These are phyloP conservation scores for Bufo gargarizans DNA, from an alignment of 2,113 vertebrate genomes.

Conservation along the genomic window DNA sequence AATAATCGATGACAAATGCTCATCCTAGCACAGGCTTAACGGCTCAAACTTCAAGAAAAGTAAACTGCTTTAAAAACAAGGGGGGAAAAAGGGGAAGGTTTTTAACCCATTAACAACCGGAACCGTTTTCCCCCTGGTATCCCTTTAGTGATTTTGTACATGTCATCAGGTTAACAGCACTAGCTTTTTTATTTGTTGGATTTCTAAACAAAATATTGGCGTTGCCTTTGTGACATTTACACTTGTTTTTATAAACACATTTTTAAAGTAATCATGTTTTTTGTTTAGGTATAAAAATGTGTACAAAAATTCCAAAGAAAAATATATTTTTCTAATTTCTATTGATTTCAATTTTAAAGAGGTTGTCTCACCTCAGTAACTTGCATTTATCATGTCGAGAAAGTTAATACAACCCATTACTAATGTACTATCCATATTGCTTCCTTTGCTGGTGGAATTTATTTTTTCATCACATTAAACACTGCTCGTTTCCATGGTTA, in stretches of 20 bases:
- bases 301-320: too few species aligned
- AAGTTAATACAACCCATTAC: too few species aligned
- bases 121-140: not conserved
- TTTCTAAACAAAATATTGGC: too few species aligned
- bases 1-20: constrained; percentile 8
- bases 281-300: too few species aligned
- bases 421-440: too few species aligned
- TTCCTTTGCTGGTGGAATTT: too few species aligned
- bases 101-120: not conserved
- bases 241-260: not conserved
- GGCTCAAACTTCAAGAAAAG: not conserved
- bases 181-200: not conserved
- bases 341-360: too few species aligned
- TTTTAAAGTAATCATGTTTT: too few species aligned
- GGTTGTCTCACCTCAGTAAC: too few species aligned
- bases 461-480: too few species aligned
- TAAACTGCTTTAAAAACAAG: not conserved
- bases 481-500: too few species aligned
- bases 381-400: too few species aligned
- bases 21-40: not conserved
- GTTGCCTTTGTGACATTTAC: not conserved
- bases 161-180: not conserved
- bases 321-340: not conserved
- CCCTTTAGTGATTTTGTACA: not conserved
- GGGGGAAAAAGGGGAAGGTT: not conserved